Base-by-base conservation (phyloP, 1,140 invertebrate genomes). In the Whitmania pigra region DNA sequence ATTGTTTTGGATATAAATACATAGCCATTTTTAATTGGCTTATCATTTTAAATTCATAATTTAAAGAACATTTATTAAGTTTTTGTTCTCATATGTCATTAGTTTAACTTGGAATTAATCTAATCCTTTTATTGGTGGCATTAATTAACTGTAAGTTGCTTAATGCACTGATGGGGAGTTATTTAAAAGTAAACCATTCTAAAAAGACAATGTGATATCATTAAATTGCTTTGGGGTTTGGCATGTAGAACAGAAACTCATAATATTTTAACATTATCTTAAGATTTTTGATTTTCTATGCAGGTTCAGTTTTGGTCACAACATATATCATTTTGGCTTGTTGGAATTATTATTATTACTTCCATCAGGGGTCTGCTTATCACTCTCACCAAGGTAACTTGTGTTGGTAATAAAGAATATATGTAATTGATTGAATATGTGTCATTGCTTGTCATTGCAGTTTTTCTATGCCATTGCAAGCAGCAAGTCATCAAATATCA, bases 391-490 rank as follows among this genome's bases (percentile, higher is more conserved):
- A 99, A 97, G 86, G 92, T 63, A 13, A 25, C 29, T 63, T 25
- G 9, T 13, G 57, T 63, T 63, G 9, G 20, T 63, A 25, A 18
- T 18, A 15, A 74, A 31, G 18, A 73, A 25, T 27, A 18, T 70
- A 43, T 20, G 0, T 20, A 5, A 54, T 22, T 29, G 11, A 29
- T 73, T 73, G n/a, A 72, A n/a, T n/a, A n/a, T n/a, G n/a, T 69
- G 69, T 22, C 11, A 72, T 15, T 53, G 20, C n/a, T 67, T 36
- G 55, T 73, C 36, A 72, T 71, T 73, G 60, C 84, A 96, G 92
- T 99, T 99, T 84, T 99, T 99, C 84, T 97, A 99, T 84, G 94
- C 94, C 77, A 96, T 99, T 78, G 98, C 96, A n/a, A 97, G 93
- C 76, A 95, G 91, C 74, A 97, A 98, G 84, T 97, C 94, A 29